Conservation (phyloP, 2,113 vertebrate genomes). For the Tachuris rubrigastra region DNA sequence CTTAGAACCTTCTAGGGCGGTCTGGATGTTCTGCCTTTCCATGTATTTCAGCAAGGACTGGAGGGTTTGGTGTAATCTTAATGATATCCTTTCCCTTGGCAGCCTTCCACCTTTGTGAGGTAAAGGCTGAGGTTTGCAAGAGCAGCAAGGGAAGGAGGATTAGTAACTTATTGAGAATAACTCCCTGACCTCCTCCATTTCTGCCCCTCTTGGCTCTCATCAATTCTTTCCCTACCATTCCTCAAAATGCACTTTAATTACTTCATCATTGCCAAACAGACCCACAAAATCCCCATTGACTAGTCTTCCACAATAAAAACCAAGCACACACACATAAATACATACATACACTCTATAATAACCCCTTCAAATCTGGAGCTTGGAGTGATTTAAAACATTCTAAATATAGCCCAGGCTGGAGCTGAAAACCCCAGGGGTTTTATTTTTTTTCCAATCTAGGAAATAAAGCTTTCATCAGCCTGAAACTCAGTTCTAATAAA, state of each 20-base stretch:
- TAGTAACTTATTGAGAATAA: neutral
- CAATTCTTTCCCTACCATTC: neutral
- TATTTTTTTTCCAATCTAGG: conserved; percentile 11
- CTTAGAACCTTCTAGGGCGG: neutral
- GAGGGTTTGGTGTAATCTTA: neutral
- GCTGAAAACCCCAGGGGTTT: conserved; percentile 46
- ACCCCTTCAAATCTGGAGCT: conserved; percentile 9
- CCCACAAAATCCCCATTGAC: conserved; percentile 39
- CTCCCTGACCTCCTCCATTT: conserved; percentile 16
- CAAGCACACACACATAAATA: neutral
- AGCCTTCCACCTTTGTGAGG: conserved; percentile 37
- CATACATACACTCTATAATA: conserved; percentile 13
- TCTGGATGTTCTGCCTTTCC: conserved; percentile 1
- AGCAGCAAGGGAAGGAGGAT: neutral
- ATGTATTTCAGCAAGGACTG: neutral
- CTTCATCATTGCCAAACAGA: conserved; percentile 43
- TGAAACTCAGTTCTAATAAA: conserved; percentile 23
- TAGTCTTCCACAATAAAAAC: conserved; percentile 17
- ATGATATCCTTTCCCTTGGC: conserved; percentile 14
- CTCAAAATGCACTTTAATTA: conserved; percentile 39
- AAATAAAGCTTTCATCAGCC: conserved; percentile 68
- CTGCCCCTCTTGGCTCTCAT: conserved; percentile 3
- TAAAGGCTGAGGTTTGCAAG: neutral
- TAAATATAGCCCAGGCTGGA: conserved; percentile 67
- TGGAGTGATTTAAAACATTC: conserved; percentile 37